These are phyloP conservation scores for Salmo trutta DNA, from an alignment of 2,797 vertebrate species.

Conservation along the genomic window DNA sequence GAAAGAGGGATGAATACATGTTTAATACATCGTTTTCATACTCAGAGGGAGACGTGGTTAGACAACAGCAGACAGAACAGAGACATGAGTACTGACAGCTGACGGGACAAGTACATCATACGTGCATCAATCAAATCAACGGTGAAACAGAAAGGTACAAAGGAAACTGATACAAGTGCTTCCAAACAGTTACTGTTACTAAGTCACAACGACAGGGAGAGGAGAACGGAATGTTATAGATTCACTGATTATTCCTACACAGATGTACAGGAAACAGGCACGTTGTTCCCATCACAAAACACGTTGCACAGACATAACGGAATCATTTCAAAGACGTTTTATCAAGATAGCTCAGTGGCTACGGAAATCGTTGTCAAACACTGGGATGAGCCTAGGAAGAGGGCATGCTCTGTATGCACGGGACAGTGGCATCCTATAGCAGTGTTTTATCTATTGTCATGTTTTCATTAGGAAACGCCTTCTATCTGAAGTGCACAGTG, in stretches of 20 bases:
- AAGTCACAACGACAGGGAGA: background rate
- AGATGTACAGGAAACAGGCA: background rate
- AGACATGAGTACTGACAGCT: background rate
- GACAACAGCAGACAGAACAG: no score
- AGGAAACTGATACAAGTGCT: background rate
- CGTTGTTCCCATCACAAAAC: background rate
- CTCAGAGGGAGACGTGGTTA: no score
- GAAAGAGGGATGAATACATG: constrained; percentile 10
- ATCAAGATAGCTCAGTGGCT: background rate
- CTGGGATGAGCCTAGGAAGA: background rate
- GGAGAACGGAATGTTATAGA: background rate
- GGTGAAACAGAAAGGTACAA: background rate
- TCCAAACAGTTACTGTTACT: no score
- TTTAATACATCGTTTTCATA: background rate
- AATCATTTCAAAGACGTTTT: no score
- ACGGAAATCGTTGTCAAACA: background rate
- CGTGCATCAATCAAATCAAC: background rate
- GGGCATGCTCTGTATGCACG: no score
- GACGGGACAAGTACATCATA: background rate
- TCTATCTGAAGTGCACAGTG: no score
- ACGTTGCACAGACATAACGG: background rate
- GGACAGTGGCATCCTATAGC: background rate
- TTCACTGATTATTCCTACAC: background rate
- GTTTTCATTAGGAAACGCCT: background rate
- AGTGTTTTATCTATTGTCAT: background rate